Evolutionary conservation across 2,113 vertebrate species (phyloP), one percentile per base, ranked within the genome.

Genomic region (Cheirogaleus medius): DNA sequence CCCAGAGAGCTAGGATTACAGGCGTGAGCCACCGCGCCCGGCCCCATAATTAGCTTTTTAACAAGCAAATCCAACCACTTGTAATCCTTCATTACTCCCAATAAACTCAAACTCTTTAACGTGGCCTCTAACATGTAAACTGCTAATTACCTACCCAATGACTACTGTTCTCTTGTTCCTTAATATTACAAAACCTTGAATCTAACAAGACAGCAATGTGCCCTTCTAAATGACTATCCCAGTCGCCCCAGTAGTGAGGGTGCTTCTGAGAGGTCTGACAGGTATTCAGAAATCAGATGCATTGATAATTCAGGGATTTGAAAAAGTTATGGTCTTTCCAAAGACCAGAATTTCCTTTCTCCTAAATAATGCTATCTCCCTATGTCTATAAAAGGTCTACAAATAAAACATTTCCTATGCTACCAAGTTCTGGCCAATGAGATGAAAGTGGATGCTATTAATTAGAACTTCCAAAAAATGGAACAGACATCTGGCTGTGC

Each of bases 291-390:
- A 73, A 71, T 60, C 52, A 42, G 69, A 71, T 44, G 47, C 25
- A 32, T 0, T 92, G 91, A 39, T 42, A 87, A 80, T 39, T 78
- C 58, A 86, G 71, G 39, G 66, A 96, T 37, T 34, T 71, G 39
- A 69, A 81, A 95, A 68, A 60, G 47, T 73, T 87, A 49, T 6
- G 54, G 5, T 84, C 74, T 83, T 96, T 56, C 39, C 64, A 49
- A 85, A 85, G 11, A 37, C 37, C 60, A 88, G 44, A 89, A 73
- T 93, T 90, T 76, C 44, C 84, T 96, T 90, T 87, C 58, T 96
- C 80, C 11, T 91, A 82, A 29, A 69, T 66, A 91, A 81, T 63
- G 42, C 29, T 63, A 21, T 86, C 23, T 73, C 66, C 13, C 21
- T 74, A 1, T 47, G 69, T 85, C 69, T 92, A 42, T 12, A 52